Evolutionary conservation across 2,113 vertebrate genomes (phyloP), one percentile per base, ranked within the genome.

Genomic region (Poeciliopsis prolifica): DNA sequence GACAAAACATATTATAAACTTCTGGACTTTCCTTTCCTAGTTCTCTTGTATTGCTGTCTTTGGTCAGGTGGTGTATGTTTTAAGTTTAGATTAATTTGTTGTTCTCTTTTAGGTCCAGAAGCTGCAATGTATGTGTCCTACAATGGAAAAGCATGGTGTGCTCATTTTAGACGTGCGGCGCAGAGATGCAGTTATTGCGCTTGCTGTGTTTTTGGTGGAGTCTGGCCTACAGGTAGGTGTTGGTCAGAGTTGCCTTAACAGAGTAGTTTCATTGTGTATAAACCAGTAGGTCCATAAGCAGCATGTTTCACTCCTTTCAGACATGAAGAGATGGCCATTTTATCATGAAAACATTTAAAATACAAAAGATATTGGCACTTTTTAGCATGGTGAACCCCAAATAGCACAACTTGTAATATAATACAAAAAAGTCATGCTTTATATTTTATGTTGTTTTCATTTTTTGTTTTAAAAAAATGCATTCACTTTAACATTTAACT

Each of bases 101-200:
- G n/a, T 72, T 13, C 0, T 73, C 7, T 80, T 78, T 80, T 81
- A 99, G 98, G 96, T 99, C 31, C 95, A 98, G 67, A 99, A 98
- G 79, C 91, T 99, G 31, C 95, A 97, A 79, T 99, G 98, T 84
- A 99, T 99, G 98, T 98, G 97, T 89, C 97, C 98, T 28, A 28
- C 28, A 22, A 95, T 96, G 72, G 97, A 99, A 89, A 95, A 96
- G 54, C 96, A 96, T 1, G 98, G 97, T 8, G 93, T 96, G 74
- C 99, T 97, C 88, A 96, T 97, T 62, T 90, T 99, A 44, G 98
- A 99, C 83, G 95, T 97, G 74, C 95, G 98, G 6, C 95, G 98
- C 77, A 95, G 96, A 92, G 96, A 98, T 87, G 98, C 98, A 5
- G 97, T 99, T 10, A 96, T 99, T 31, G 98, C 97, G 0, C 74